phyloP scores from a whole-genome alignment of 2,113 vertebrate genomes.

The Choloepus hoffmanni region DNA sequence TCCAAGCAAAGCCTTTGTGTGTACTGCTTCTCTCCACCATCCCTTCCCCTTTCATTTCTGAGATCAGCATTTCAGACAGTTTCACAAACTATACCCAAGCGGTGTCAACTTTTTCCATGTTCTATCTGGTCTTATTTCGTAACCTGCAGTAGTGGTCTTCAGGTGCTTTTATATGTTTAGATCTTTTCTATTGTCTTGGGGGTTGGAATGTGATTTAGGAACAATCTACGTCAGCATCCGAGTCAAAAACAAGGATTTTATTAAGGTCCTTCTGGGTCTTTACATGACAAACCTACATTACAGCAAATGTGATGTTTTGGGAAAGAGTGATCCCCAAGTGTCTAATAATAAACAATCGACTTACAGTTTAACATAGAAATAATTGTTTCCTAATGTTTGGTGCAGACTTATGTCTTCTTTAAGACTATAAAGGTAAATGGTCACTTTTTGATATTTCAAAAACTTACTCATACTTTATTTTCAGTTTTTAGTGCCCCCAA shows the following conservation, averaged over 20 bases:
- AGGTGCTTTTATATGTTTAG: too few relatives aligned
- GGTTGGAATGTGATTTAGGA: neutral
- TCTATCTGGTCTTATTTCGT: neutral
- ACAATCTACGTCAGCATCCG: neutral
- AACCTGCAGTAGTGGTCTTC: neutral
- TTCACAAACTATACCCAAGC: neutral
- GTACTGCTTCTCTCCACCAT: neutral
- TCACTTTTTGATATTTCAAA: neutral
- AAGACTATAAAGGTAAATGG: neutral
- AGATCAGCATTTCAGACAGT: neutral
- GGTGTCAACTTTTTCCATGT: neutral
- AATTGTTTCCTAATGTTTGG: neutral
- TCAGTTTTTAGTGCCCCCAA: neutral
- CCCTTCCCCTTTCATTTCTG: neutral
- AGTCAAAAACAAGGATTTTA: neutral
- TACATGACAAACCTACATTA: neutral
- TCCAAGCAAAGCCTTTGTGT: neutral
- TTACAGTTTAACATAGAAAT: neutral
- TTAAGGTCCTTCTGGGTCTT: neutral
- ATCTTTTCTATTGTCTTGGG: neutral
- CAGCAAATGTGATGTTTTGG: neutral
- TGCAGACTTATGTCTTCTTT: neutral
- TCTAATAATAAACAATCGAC: neutral
- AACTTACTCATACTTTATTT: neutral
- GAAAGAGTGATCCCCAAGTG: neutral